Conservation (phyloP, 2,888 invertebrate species). For the Cotesia congregata region DNA sequence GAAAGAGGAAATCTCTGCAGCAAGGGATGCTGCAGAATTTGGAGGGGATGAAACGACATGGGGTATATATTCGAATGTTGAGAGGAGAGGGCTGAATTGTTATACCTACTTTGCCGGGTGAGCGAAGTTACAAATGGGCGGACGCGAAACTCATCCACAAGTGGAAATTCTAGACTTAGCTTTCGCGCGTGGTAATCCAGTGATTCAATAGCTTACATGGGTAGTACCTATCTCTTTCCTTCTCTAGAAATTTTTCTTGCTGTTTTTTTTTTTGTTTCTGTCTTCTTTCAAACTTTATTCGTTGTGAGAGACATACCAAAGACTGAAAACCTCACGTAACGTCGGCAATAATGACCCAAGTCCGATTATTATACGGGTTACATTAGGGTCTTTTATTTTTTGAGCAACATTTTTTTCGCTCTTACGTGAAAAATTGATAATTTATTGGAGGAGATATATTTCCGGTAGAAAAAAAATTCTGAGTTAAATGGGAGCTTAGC, state of each 20-base stretch:
- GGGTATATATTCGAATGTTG: conserved; percentile 38
- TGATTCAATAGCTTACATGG: conserved; percentile 50
- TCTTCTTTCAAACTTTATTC: not conserved
- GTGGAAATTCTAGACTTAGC: conserved; percentile 55
- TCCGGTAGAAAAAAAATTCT: too few species aligned
- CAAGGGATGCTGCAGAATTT: conserved; percentile 48
- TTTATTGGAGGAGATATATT: too few species aligned
- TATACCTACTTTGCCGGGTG: conserved; percentile 68
- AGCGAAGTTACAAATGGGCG: conserved; percentile 68
- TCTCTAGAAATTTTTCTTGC: conserved; percentile 7
- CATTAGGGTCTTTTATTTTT: conserved; percentile 44
- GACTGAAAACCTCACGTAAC: conserved; percentile 51
- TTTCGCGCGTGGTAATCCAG: conserved; percentile 49
- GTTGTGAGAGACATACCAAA: not conserved
- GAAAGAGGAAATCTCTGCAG: conserved; percentile 30
- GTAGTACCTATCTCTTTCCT: conserved; percentile 31
- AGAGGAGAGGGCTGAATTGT: conserved; percentile 46
- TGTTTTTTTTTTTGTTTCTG: not conserved
- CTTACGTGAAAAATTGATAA: too few species aligned
- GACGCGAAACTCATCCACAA: conserved; percentile 67
- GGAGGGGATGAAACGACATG: conserved; percentile 40
- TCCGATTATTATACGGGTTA: conserved; percentile 45
- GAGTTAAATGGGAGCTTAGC: too few species aligned
- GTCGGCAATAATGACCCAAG: conserved; percentile 52
- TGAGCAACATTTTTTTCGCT: too few species aligned